Evolutionary conservation across 2,113 vertebrate species (phyloP), one percentile per base, ranked within the genome.

Genomic region (Desmodus rotundus): DNA sequence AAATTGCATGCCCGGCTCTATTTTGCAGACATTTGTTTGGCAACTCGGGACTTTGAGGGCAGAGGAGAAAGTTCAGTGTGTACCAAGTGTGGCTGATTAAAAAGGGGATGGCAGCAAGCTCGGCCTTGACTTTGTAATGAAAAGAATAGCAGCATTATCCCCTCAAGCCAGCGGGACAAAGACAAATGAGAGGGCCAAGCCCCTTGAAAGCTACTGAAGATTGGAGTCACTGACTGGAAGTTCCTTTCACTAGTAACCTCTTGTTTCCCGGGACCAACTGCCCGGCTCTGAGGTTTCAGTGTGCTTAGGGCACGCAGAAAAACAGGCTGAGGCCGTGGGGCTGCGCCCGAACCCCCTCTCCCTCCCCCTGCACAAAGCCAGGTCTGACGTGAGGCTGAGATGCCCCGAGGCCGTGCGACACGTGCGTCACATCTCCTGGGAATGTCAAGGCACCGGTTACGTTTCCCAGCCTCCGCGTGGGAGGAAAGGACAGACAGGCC

Each of bases 121-220:
- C 3, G 77, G 45, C 86, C 93, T 78, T 81, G 82, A 91, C 47
- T n/a, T 7, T 74, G 38, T 82, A 92, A 89, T 10, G 56, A 92
- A 74, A 96, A 96, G 94, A 98, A 97, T 94, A 45, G 24, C 65
- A 84, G 54, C 26, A 76, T 92, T 87, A 86, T 93, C 16, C 74
- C 36, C 50, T 96, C 58, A n/a, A 20, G 86, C 22, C n/a, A 77
- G 36, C 0, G 22, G 17, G 54, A 52, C 73, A 86, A 74, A 93
- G 31, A 36, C 2, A 0, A 76, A 33, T 17, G 47, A 54, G 4
- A 4, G 0, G 43, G 16, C 22, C 41, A 28, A 85, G 43, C 31
- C 13, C 6, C 41, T 96, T 28, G 4, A 95, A 85, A 36, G 47
- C 31, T 41, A 19, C 67, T 95, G 41, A 73, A 74, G 76, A 72